phyloP scores from a whole-genome alignment of 37 sponge, comb jelly and placozoan species.

The Geodia barretti region DNA sequence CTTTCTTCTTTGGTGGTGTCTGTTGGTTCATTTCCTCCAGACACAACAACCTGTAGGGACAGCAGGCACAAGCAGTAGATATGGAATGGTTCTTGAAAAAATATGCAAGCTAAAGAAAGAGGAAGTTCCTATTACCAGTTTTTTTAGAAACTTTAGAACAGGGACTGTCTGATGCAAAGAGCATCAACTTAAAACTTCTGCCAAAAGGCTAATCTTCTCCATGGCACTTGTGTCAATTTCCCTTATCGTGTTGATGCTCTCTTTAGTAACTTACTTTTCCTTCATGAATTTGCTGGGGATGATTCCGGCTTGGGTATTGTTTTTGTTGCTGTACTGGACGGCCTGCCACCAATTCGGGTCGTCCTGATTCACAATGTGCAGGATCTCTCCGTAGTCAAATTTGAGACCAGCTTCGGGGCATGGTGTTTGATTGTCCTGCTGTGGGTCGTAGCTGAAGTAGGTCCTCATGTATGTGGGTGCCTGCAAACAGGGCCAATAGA shows the following conservation, averaged over 20 bases:
- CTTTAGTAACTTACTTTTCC: constrained; percentile 28
- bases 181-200: not conserved
- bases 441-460: constrained; percentile 68
- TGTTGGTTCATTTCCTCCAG: not conserved
- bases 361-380: constrained; percentile 66
- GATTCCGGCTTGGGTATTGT: constrained; percentile 50
- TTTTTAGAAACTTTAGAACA: not conserved
- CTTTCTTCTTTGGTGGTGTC: not conserved
- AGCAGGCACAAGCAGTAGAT: too few species aligned
- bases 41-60: not conserved
- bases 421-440: constrained; percentile 39
- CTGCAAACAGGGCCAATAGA: too few species aligned
- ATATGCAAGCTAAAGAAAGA: too few species aligned
- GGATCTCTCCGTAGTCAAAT: constrained; percentile 62
- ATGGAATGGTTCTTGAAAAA: too few species aligned
- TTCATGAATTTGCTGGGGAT: constrained; percentile 54
- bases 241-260: not conserved
- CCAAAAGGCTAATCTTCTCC: not conserved
- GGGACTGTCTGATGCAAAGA: not conserved
- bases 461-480: constrained; percentile 51
- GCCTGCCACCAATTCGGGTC: constrained; percentile 92
- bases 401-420: constrained; percentile 78
- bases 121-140: too few species aligned
- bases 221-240: not conserved
- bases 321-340: constrained; percentile 16